phyloP scores from a whole-genome alignment of 2,797 vertebrate genomes.

The Sebastes vulpes region DNA sequence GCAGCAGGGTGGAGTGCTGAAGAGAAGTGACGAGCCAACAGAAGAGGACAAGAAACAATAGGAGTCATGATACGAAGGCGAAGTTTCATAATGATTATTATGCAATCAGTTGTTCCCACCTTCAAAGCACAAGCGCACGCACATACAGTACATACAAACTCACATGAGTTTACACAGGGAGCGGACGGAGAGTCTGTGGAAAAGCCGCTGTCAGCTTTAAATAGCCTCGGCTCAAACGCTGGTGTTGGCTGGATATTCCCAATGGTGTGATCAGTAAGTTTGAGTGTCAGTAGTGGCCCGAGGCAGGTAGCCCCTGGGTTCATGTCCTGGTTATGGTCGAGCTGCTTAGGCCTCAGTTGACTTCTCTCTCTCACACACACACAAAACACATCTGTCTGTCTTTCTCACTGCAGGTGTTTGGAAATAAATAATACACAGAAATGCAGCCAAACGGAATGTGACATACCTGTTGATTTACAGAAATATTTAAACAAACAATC shows the following conservation, averaged over 20 bases:
- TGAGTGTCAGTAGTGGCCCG: constrained; percentile 50
- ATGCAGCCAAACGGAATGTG: neutral
- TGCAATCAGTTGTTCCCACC: neutral
- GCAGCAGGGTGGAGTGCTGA: constrained; percentile 16
- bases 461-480: neutral
- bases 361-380: constrained; percentile 18
- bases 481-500: neutral
- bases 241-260: constrained; percentile 52
- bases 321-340: constrained; percentile 50
- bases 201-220: constrained; percentile 46
- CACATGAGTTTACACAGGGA: constrained; percentile 11
- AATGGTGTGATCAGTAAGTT: constrained; percentile 54
- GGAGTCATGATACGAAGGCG: neutral
- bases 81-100: neutral
- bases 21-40: constrained; percentile 1
- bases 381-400: neutral
- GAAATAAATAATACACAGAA: neutral
- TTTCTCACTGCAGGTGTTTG: neutral
- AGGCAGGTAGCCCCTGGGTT: constrained; percentile 61
- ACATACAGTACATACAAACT: neutral
- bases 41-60: constrained; percentile 4
- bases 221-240: constrained; percentile 31
- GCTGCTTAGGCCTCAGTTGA: constrained; percentile 36
- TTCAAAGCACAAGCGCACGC: neutral
- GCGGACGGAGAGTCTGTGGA: constrained; percentile 9